phyloP scores from a whole-genome alignment of 2,797 vertebrate species.

The Thamnophis elegans region DNA sequence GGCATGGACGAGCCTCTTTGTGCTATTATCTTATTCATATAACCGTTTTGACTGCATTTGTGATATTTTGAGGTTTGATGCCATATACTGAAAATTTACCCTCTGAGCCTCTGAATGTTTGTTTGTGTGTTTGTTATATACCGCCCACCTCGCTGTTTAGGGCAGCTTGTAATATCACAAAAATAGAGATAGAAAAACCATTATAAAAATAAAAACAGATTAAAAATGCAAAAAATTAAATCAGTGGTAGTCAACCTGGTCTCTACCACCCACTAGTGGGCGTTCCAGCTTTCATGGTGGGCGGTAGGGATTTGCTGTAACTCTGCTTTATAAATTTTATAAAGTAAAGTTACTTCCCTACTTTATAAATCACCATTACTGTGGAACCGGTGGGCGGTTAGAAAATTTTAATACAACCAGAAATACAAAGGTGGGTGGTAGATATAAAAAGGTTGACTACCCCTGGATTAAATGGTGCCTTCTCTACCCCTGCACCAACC shows the following conservation, averaged over 20 bases:
- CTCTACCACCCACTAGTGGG: too few species aligned
- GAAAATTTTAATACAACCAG: too few species aligned
- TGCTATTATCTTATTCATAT: neutral
- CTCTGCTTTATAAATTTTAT: too few species aligned
- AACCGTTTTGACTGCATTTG: neutral
- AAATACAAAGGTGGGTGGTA: too few species aligned
- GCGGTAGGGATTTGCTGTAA: too few species aligned
- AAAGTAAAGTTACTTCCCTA: too few species aligned
- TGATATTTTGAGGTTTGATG: neutral
- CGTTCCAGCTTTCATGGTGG: too few species aligned
- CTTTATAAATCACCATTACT: too few species aligned
- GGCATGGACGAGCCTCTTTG: neutral
- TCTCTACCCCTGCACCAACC: neutral
- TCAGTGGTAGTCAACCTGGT: too few species aligned
- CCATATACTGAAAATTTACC: neutral
- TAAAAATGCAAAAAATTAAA: neutral
- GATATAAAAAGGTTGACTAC: too few species aligned
- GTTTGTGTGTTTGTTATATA: too few species aligned
- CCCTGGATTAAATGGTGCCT: neutral
- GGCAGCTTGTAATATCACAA: neutral
- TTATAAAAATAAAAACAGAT: neutral
- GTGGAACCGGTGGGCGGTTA: too few species aligned
- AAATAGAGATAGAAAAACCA: neutral
- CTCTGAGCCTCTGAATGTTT: neutral
- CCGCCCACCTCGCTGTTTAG: neutral